phyloP scores from a whole-genome alignment of 2,797 vertebrate species.

The Rhinophrynus dorsalis region DNA sequence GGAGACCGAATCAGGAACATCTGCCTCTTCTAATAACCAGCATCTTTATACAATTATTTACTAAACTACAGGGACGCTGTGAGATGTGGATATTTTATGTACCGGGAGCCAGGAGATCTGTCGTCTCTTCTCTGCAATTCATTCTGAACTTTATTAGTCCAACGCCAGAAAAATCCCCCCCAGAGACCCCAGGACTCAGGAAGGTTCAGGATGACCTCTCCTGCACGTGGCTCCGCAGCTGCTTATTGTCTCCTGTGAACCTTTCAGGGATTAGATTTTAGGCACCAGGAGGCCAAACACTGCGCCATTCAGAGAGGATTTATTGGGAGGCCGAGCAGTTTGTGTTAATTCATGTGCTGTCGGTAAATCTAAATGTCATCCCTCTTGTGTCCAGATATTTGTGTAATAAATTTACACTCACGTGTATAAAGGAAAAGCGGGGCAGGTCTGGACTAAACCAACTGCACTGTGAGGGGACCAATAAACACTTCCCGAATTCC shows the following conservation, averaged over 20 bases:
- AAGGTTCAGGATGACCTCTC: neutral
- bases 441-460: too few species aligned
- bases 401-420: too few species aligned
- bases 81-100: neutral
- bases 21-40: slow-evolving; percentile 9
- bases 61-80: neutral
- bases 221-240: slow-evolving; percentile 2
- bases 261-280: neutral
- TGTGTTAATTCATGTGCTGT: neutral
- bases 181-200: neutral
- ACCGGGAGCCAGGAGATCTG: neutral
- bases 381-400: neutral
- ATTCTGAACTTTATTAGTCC: neutral
- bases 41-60: slow-evolving; percentile 28
- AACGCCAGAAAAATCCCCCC: neutral
- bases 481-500: too few species aligned
- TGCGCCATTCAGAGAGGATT: neutral
- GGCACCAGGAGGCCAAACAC: neutral
- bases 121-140: neutral
- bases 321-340: neutral
- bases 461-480: neutral
- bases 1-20: neutral
- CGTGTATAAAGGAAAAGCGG: too few species aligned
- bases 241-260: neutral
- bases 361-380: neutral